A percentile compares a stretch with the other conserved stretches of the same genome.
phyloP scores from a whole-genome alignment of 2,888 invertebrate genomes.

The Sturmia bella region DNA sequence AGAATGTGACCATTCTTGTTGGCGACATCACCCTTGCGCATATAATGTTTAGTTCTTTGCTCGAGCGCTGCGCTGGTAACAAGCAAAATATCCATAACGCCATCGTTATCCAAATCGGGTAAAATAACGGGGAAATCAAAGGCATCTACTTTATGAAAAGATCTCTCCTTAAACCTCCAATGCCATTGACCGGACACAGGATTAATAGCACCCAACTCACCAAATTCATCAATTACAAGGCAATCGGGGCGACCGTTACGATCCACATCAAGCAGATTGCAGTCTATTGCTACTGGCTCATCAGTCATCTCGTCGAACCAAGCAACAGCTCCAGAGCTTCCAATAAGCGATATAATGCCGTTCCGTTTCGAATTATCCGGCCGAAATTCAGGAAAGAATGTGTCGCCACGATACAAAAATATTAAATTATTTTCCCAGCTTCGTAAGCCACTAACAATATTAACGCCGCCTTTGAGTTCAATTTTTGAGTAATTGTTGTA shows the following conservation, averaged over 20 bases:
- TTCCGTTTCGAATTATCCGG: conserved; percentile 81
- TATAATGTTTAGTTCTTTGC: conserved; percentile 75
- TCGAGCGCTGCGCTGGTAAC: conserved; percentile 82
- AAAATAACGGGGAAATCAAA: conserved; percentile 87
- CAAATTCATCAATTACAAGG: conserved; percentile 87
- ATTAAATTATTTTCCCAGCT: conserved; percentile 87
- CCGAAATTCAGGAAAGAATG: conserved; percentile 84
- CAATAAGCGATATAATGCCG: conserved; percentile 87
- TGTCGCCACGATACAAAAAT: conserved; percentile 88
- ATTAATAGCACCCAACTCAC: conserved; percentile 85
- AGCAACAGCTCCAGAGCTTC: conserved; percentile 87
- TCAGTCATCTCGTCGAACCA: conserved; percentile 88
- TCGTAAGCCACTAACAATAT: conserved; percentile 86
- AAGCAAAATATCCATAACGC: conserved; percentile 86
- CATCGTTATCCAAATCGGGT: conserved; percentile 88
- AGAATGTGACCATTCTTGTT: conserved; percentile 76
- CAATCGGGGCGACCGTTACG: conserved; percentile 88
- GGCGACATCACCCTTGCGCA: conserved; percentile 68
- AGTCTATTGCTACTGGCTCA: conserved; percentile 88
- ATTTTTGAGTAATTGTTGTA: conserved; percentile 86
- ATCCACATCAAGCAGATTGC: conserved; percentile 88
- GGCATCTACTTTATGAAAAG: conserved; percentile 82
- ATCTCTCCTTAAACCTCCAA: conserved; percentile 82
- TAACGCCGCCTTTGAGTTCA: conserved; percentile 87
- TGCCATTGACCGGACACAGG: conserved; percentile 84